Percentiles rank a stretch among this genome's conserved stretches.
Conservation (phyloP, 2,888 invertebrate genomes). For the Zhengitettix transpicula region DNA sequence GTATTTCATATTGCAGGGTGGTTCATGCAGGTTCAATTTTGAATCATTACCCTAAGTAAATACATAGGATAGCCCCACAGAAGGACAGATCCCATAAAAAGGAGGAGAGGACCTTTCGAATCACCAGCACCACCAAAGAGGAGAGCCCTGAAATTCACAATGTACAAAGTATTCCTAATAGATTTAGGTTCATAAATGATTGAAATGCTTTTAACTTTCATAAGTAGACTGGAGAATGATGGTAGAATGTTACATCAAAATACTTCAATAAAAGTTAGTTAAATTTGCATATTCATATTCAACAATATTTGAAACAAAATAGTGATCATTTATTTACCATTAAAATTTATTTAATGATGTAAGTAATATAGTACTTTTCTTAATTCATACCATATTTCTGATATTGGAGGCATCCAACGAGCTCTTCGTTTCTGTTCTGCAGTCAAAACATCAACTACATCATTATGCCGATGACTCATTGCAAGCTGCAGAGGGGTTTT, state of each 20-base stretch:
- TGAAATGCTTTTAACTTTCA: not conserved
- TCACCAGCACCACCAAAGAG: slow-evolving; percentile 83
- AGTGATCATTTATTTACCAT: not conserved
- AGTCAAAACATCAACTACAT: slow-evolving; percentile 65
- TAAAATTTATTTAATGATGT: too few relatives aligned
- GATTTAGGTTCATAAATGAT: not conserved
- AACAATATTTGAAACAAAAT: not conserved
- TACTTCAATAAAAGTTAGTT: not conserved
- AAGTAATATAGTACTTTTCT: not conserved
- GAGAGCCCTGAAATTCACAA: slow-evolving; percentile 41
- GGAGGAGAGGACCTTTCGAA: slow-evolving; percentile 70
- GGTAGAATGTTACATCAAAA: not conserved
- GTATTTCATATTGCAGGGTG: too few relatives aligned
- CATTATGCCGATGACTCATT: slow-evolving; percentile 70
- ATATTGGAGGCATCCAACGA: slow-evolving; percentile 73
- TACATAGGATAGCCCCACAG: slow-evolving; percentile 93
- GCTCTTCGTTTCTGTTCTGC: slow-evolving; percentile 62
- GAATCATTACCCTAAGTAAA: slow-evolving; percentile 48
- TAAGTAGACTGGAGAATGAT: not conserved
- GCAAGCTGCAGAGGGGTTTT: slow-evolving; percentile 84
- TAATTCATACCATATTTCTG: slow-evolving; percentile 54
- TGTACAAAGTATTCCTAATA: not conserved
- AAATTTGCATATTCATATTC: not conserved
- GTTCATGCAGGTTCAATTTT: not conserved
- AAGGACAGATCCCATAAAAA: slow-evolving; percentile 71